Percentiles rank a stretch among this genome's conserved stretches.
phyloP scores from a whole-genome alignment of 2,113 vertebrate genomes.

The Pseudopodoces humilis region DNA sequence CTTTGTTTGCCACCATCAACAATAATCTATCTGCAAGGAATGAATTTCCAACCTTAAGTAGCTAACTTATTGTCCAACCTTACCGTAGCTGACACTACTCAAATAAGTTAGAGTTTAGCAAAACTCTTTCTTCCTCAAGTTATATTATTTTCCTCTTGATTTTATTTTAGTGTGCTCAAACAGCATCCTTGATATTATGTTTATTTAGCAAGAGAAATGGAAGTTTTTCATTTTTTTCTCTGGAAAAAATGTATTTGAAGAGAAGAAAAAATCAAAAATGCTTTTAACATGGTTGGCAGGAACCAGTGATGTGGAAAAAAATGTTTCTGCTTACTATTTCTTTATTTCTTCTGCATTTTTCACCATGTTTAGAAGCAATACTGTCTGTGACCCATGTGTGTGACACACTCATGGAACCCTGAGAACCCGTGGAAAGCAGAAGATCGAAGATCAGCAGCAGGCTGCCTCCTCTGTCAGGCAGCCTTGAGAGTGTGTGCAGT shows the following conservation, averaged over 20 bases:
- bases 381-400: background rate
- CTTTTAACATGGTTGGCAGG: background rate
- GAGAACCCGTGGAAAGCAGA: background rate
- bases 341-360: background rate
- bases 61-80: background rate
- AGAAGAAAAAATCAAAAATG: background rate
- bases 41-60: background rate
- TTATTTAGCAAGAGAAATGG: background rate
- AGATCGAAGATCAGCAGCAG: background rate
- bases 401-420: background rate
- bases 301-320: background rate
- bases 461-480: background rate
- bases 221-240: background rate
- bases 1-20: background rate
- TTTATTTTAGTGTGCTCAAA: background rate
- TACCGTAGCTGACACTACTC: background rate
- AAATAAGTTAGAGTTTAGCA: background rate
- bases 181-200: background rate
- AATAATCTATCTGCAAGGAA: background rate
- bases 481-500: background rate
- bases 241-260: background rate
- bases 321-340: background rate
- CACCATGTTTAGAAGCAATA: background rate
- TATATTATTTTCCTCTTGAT: background rate
- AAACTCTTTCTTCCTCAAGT: background rate